Conservation (phyloP, 2,797 vertebrate species). For the Hypotaenidia okinawae region DNA sequence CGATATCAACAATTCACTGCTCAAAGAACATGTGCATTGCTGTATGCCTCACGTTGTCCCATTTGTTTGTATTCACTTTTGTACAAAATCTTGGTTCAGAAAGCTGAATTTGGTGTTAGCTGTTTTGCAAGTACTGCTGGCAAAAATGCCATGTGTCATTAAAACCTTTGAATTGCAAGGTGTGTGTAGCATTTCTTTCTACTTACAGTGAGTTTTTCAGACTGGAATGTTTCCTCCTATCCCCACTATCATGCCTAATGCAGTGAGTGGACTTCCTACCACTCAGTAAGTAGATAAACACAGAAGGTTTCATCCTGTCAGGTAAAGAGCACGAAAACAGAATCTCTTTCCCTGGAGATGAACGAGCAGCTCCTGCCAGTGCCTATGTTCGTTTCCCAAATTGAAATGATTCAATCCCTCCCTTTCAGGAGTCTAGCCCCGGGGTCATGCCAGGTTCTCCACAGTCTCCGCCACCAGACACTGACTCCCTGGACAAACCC, state of each 20-base stretch:
- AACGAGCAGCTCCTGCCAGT: background rate
- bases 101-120: background rate
- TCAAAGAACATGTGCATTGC: background rate
- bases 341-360: background rate
- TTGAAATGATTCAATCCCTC: background rate
- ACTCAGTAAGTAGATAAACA: background rate
- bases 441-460: slow-evolving; percentile 87
- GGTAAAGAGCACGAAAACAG: background rate
- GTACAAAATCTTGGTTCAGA: background rate
- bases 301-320: background rate
- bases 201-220: background rate
- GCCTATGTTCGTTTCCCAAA: background rate
- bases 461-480: slow-evolving; percentile 83
- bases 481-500: slow-evolving; percentile 90
- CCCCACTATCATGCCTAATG: background rate
- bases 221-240: background rate
- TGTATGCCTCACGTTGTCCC: background rate
- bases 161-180: background rate
- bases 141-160: background rate
- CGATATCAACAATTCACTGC: background rate
- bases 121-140: background rate
- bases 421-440: slow-evolving; percentile 83
- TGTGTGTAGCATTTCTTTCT: background rate
- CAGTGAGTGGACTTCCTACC: background rate
- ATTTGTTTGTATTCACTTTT: background rate